Conservation (phyloP, 2,888 invertebrate genomes). For the Subacronicta megacephala region DNA sequence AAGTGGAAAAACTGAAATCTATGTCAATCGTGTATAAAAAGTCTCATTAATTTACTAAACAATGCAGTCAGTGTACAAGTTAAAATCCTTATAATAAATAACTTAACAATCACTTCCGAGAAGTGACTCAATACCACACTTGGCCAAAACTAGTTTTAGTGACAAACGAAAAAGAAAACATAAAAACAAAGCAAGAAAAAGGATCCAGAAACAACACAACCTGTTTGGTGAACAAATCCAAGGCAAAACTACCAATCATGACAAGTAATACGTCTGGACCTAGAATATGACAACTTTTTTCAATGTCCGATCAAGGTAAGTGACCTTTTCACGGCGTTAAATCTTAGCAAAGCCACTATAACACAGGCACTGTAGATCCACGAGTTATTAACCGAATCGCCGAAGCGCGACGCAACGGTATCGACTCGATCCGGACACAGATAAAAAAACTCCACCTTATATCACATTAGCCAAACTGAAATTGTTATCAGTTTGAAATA, state of each 20-base stretch:
- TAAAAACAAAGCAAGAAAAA: slow-evolving; percentile 31
- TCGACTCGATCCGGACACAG: slow-evolving; percentile 68
- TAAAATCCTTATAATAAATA: slow-evolving; percentile 20
- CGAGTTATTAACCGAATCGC: slow-evolving; percentile 84
- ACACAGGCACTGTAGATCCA: slow-evolving; percentile 80
- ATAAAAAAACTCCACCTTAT: slow-evolving; percentile 61
- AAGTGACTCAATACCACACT: slow-evolving; percentile 59
- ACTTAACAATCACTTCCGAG: slow-evolving; percentile 41
- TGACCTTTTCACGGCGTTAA: slow-evolving; percentile 84
- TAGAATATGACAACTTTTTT: slow-evolving; percentile 46
- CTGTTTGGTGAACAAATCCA: slow-evolving; percentile 62
- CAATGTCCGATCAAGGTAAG: slow-evolving; percentile 83
- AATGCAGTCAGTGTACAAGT: slow-evolving; percentile 15
- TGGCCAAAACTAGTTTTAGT: slow-evolving; percentile 61
- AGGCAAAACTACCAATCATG: slow-evolving; percentile 52
- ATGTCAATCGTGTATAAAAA: slow-evolving; percentile 32
- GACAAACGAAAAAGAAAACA: slow-evolving; percentile 49
- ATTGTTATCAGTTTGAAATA: slow-evolving; percentile 61
- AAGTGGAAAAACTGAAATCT: slow-evolving; percentile 18
- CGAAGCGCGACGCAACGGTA: slow-evolving; percentile 86
- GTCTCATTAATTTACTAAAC: slow-evolving; percentile 8
- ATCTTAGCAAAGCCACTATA: slow-evolving; percentile 84
- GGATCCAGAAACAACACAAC: slow-evolving; percentile 50
- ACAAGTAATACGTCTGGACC: slow-evolving; percentile 37
- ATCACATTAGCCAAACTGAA: slow-evolving; percentile 67